A percentile compares a stretch with the other conserved stretches of the same genome.
These are phyloP conservation scores for Corbicula japonica DNA, from an alignment of 2,888 invertebrate genomes.

Conservation along the genomic window DNA sequence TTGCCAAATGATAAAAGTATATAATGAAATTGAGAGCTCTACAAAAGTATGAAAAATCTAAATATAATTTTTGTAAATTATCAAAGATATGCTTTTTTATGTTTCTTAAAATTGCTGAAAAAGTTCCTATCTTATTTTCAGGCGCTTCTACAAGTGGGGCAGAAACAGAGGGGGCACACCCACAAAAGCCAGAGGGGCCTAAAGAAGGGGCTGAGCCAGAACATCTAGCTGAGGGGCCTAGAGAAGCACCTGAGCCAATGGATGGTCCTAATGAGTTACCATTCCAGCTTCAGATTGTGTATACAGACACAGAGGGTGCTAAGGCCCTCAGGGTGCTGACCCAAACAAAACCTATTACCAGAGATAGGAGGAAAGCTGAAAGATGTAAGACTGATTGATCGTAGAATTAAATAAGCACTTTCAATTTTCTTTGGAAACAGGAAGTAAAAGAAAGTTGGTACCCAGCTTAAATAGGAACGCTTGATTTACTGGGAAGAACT, in stretches of 20 bases:
- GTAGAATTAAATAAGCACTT: too few relatives aligned
- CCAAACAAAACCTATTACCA: conserved; percentile 80
- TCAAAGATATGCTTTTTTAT: too few relatives aligned
- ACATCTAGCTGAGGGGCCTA: conserved; percentile 4
- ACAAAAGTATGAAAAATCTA: too few relatives aligned
- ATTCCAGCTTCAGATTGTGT: conserved; percentile 68
- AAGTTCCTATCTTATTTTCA: too few relatives aligned
- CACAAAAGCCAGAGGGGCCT: background rate
- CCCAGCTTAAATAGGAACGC: too few relatives aligned
- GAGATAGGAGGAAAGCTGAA: conserved; percentile 80
- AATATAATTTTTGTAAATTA: too few relatives aligned
- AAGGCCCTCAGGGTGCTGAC: conserved; percentile 83
- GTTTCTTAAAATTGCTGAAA: too few relatives aligned
- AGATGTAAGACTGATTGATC: conserved; percentile 71
- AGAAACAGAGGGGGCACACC: background rate
- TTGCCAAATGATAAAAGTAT: too few relatives aligned
- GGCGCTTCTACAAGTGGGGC: background rate
- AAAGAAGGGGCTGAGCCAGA: conserved; percentile 11
- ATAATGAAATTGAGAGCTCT: too few relatives aligned
- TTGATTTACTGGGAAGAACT: too few relatives aligned
- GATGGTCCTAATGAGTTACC: conserved; percentile 20
- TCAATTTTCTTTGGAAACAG: too few relatives aligned
- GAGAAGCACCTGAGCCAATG: background rate
- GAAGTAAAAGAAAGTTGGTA: too few relatives aligned
- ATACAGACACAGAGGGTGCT: conserved; percentile 83